A percentile compares a stretch with the other conserved stretches of the same genome.
phyloP scores from a whole-genome alignment of 2,888 invertebrate species.

The Lasioglossum marginatum region DNA sequence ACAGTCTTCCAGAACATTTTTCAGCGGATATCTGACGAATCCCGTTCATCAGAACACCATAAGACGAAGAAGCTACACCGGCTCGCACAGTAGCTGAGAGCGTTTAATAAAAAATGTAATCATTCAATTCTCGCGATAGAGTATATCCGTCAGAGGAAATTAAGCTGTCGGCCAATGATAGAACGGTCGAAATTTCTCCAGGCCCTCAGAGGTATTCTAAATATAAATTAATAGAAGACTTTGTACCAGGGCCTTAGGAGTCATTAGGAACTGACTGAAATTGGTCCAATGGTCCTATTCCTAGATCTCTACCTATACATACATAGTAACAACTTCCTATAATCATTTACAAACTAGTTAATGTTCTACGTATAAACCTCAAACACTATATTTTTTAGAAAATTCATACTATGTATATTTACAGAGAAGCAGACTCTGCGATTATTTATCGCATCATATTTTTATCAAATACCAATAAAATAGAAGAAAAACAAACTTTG shows the following conservation, averaged over 20 bases:
- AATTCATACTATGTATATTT: background rate
- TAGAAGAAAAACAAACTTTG: background rate
- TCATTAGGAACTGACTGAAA: slow-evolving; percentile 66
- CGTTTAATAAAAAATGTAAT: slow-evolving; percentile 30
- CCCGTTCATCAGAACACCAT: slow-evolving; percentile 62
- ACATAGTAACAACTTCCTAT: background rate
- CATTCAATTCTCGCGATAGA: background rate
- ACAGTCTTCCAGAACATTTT: slow-evolving; percentile 66
- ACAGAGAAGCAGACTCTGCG: background rate
- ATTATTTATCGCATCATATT: background rate
- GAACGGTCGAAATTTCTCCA: slow-evolving; percentile 68
- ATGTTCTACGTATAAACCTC: background rate
- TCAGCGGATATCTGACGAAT: slow-evolving; percentile 74
- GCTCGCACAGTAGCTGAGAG: background rate
- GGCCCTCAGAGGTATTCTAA: slow-evolving; percentile 79
- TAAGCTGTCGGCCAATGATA: slow-evolving; percentile 11
- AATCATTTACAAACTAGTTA: background rate
- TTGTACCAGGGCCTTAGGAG: slow-evolving; percentile 77
- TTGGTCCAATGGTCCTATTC: slow-evolving; percentile 46
- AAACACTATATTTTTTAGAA: background rate
- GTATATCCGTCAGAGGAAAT: slow-evolving; percentile 13
- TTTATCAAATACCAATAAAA: background rate
- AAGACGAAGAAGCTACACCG: slow-evolving; percentile 32
- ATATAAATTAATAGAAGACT: slow-evolving; percentile 83
- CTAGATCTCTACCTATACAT: background rate